These are phyloP conservation scores for Thelaira solivaga DNA, from an alignment of 2,888 invertebrate genomes.

Conservation along the genomic window DNA sequence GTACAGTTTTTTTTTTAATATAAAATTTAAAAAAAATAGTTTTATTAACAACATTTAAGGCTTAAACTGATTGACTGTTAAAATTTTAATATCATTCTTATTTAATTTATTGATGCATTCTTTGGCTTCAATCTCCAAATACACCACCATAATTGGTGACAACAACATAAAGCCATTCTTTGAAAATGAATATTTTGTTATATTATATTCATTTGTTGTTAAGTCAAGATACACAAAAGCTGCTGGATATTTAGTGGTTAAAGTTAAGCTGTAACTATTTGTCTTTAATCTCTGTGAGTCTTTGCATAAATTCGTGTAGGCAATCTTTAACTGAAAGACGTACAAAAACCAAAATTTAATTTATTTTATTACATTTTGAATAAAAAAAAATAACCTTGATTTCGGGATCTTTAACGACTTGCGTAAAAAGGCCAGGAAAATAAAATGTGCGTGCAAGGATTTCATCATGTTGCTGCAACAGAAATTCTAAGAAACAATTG, in stretches of 20 bases:
- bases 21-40: neutral
- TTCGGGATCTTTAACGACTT: conserved; percentile 79
- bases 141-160: conserved; percentile 70
- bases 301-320: conserved; percentile 66
- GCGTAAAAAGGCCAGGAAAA: conserved; percentile 80
- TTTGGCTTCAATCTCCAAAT: conserved; percentile 68
- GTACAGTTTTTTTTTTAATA: neutral
- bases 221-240: conserved; percentile 75
- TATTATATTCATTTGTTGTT: conserved; percentile 58
- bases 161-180: conserved; percentile 76
- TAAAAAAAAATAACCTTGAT: too few relatives aligned
- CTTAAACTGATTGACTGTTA: conserved; percentile 74
- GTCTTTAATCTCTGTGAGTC: neutral
- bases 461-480: conserved; percentile 77
- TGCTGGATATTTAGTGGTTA: conserved; percentile 72
- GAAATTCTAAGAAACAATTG: conserved; percentile 76
- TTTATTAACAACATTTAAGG: neutral
- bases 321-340: conserved; percentile 68
- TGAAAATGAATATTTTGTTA: conserved; percentile 71
- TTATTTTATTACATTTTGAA: neutral
- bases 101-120: conserved; percentile 67
- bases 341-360: neutral
- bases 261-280: conserved; percentile 69
- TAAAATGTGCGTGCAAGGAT: conserved; percentile 83
- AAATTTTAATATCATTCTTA: conserved; percentile 69